Evolutionary conservation across 2,888 invertebrate species (phyloP).

Genomic region (Trichogramma evanescens): DNA sequence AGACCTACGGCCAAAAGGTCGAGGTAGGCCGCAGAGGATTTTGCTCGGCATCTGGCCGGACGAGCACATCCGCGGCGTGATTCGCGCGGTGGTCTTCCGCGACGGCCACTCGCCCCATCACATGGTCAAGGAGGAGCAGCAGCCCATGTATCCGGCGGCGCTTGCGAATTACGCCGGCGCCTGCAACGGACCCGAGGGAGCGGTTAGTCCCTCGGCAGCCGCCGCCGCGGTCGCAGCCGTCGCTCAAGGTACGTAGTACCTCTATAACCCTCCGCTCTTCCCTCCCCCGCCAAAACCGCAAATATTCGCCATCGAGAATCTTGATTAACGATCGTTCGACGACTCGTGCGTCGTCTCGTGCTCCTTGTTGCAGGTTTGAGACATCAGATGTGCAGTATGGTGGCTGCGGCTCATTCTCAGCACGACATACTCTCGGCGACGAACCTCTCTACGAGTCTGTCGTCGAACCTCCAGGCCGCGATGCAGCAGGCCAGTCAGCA

Average conservation of each 20-base stretch:
- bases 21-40: slow-evolving; percentile 85
- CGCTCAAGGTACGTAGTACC: slow-evolving; percentile 56
- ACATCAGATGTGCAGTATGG: slow-evolving; percentile 81
- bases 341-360: neutral
- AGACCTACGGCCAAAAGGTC: slow-evolving; percentile 85
- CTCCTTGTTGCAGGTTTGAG: slow-evolving; percentile 52
- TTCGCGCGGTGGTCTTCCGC: slow-evolving; percentile 85
- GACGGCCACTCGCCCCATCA: slow-evolving; percentile 63
- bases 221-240: slow-evolving; percentile 82
- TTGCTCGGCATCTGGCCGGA: slow-evolving; percentile 89
- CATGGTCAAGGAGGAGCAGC: slow-evolving; percentile 43
- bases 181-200: slow-evolving; percentile 54
- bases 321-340: neutral
- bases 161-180: slow-evolving; percentile 46
- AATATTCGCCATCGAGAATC: neutral
- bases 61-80: slow-evolving; percentile 87
- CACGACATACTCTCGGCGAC: slow-evolving; percentile 48
- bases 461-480: slow-evolving; percentile 44
- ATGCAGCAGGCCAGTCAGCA: slow-evolving; percentile 47
- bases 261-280: neutral
- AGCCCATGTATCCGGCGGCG: slow-evolving; percentile 42
- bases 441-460: slow-evolving; percentile 49
- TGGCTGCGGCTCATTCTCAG: slow-evolving; percentile 55
- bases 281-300: neutral
- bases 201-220: slow-evolving; percentile 64